A percentile compares a stretch with the other conserved stretches of the same genome.
These are phyloP conservation scores for Callorhinus ursinus DNA, from an alignment of 2,113 vertebrate genomes.

Conservation along the genomic window DNA sequence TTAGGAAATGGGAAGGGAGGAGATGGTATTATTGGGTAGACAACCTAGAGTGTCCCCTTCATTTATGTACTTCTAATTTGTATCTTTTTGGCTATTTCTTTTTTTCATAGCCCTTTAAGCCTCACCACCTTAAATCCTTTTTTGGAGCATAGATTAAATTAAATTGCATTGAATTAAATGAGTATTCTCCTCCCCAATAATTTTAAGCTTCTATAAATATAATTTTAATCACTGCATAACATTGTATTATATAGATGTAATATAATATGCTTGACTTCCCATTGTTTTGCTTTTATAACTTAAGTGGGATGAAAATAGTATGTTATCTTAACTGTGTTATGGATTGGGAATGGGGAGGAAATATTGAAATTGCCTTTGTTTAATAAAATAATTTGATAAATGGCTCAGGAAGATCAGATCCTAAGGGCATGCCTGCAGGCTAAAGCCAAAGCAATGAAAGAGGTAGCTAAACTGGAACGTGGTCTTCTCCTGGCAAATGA, in stretches of 20 bases:
- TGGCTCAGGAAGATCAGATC: background rate
- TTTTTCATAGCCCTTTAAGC: background rate
- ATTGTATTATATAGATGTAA: background rate
- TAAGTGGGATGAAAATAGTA: slow-evolving; percentile 5
- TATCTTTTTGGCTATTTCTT: background rate
- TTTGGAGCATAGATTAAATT: background rate
- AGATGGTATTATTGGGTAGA: background rate
- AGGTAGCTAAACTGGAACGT: background rate
- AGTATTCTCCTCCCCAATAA: background rate
- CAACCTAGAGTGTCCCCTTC: background rate
- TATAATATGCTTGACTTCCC: background rate
- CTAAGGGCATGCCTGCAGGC: background rate
- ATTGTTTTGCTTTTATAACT: background rate
- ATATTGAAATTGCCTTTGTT: background rate
- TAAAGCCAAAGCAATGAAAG: background rate
- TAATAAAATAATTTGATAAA: background rate
- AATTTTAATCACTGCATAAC: background rate
- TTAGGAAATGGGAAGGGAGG: background rate
- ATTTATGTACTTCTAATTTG: background rate
- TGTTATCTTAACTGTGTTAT: background rate
- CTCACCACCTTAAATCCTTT: background rate
- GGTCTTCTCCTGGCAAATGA: background rate
- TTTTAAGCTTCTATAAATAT: background rate
- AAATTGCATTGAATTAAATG: background rate
- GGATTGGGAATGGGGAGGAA: background rate